Base-by-base conservation (phyloP, 2,888 invertebrate genomes). In the Erpobdella octoculata region DNA sequence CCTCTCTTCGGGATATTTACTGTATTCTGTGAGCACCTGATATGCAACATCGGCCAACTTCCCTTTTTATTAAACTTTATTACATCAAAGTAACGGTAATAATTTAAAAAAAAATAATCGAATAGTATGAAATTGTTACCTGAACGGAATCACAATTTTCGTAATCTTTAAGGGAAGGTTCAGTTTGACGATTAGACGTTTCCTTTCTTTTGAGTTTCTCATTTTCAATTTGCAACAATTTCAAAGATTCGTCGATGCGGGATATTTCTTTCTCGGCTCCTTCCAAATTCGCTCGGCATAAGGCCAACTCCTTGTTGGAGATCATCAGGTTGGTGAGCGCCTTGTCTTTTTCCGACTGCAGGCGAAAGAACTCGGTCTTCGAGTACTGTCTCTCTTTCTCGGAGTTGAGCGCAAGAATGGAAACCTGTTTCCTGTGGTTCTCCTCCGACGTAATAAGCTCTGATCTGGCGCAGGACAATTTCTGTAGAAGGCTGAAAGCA, bases 371-470 rank as follows among this genome's bases (percentile, higher is more conserved):
- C 21, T 15, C 15, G 21, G 53, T 28, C 53, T 53, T 28, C 5
- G 33, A 28, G 12, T 62, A 33, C 62, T 62, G 8, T 35, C 18
- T 62, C 18, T 62, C 62, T 5, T 15, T 8, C 4, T 62, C 62
- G n/a, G 33, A 62, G 35, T 62, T 62, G 8, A 31, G n/a, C 31
- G n/a, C n/a, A 21, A 62, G 21, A n/a, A 35, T 33, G n/a, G 62
- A 31, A 33, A 62, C 35, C 25, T 31, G 62, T 35, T 69, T 48
- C 25, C 48, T 58, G 37, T 69, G 58, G 35, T 31, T 35, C 31
- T 69, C 58, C 25, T 69, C 58, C 18, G 36, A 28, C 4, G 36
- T 28, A 28, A 68, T 68, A 31, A 36, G 33, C 28, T 69, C 69
- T 36, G 31, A 41, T 58, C 69, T 69, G 4, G 53, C 46, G 18